Base-by-base conservation (phyloP, 2,888 invertebrate genomes). In the Papilio elwesi region DNA sequence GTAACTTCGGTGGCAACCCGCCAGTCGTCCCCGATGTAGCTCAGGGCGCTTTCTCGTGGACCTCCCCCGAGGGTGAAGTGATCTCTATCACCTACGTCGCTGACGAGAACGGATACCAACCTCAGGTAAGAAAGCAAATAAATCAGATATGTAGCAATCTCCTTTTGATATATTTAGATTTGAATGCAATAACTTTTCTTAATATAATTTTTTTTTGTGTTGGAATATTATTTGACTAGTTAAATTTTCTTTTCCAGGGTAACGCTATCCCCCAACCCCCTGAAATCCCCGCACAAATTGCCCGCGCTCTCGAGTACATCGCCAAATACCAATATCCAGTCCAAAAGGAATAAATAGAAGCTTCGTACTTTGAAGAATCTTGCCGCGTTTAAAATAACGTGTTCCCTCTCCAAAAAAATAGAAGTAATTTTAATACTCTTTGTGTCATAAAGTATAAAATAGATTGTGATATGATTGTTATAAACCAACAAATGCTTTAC, bases 31-130 rank as follows among this genome's bases (percentile, higher is more conserved):
- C 90, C 5, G 84, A 87, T 11, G 94, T 94, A 13, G 88, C 89
- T 11, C 90, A 94, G 77, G 95, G 95, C 43, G 84, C 90, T 1
- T 95, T 90, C 89, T 87, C 92, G 49, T 95, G 92, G 87, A 93
- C 91, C 7, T 94, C 95, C 38, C 95, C 95, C 13, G 96, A 96
- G 77, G 96, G 96, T n/a, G 87, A 93, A 59, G 90, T 90, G 13
- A 90, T 95, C 78, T 82, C 88, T n/a, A 83, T 96, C 74, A 87
- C 90, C 63, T 96, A 96, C 87, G 82, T 94, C 73, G 96, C 96
- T 77, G 95, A 96, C 79, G 96, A 96, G 84, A 95, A 95, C 77
- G 96, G 96, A 74, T 96, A 95, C 94, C 95, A 95, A 76, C 95
- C 96, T 47, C 87, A 92, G 85, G 96, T 90, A 83, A 82, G 81